A percentile compares a stretch with the other conserved stretches of the same genome.
These are phyloP conservation scores for Dasypogon diadema DNA, from an alignment of 2,888 invertebrate genomes.

Conservation along the genomic window DNA sequence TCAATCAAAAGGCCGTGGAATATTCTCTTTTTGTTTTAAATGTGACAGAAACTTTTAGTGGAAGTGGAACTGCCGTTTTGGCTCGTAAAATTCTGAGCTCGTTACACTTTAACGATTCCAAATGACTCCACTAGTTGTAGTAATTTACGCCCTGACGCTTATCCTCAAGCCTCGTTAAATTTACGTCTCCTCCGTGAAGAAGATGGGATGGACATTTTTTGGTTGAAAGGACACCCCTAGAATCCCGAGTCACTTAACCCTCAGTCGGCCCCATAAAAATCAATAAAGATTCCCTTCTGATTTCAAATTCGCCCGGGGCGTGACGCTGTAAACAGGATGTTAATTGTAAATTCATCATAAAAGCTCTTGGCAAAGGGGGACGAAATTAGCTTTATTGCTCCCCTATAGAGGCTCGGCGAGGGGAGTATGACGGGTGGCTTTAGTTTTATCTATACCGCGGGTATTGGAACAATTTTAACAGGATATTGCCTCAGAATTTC, in stretches of 20 bases:
- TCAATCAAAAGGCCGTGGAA: neutral
- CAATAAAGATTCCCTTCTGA: slow-evolving; percentile 36
- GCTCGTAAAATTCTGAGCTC: slow-evolving; percentile 23
- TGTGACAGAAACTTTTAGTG: neutral
- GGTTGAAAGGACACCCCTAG: slow-evolving; percentile 22
- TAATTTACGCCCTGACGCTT: neutral
- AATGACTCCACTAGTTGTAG: slow-evolving; percentile 18
- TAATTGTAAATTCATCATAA: slow-evolving; percentile 49
- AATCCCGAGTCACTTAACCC: slow-evolving; percentile 31
- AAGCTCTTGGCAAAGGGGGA: slow-evolving; percentile 19
- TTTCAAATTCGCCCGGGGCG: slow-evolving; percentile 31
- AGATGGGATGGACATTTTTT: neutral
- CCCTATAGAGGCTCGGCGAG: neutral
- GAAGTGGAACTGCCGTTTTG: neutral
- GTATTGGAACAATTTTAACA: slow-evolving; percentile 39
- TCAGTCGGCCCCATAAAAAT: slow-evolving; percentile 38
- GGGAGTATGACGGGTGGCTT: neutral
- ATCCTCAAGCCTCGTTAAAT: neutral
- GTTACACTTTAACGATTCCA: slow-evolving; percentile 6
- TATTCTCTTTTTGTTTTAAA: neutral
- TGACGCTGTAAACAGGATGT: slow-evolving; percentile 48
- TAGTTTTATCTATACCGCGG: neutral
- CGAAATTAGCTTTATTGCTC: slow-evolving; percentile 45
- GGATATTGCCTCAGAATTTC: slow-evolving; percentile 39
- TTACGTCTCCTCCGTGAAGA: neutral